These are phyloP conservation scores for Talpa occidentalis DNA, from an alignment of 2,113 vertebrate species.

Conservation along the genomic window DNA sequence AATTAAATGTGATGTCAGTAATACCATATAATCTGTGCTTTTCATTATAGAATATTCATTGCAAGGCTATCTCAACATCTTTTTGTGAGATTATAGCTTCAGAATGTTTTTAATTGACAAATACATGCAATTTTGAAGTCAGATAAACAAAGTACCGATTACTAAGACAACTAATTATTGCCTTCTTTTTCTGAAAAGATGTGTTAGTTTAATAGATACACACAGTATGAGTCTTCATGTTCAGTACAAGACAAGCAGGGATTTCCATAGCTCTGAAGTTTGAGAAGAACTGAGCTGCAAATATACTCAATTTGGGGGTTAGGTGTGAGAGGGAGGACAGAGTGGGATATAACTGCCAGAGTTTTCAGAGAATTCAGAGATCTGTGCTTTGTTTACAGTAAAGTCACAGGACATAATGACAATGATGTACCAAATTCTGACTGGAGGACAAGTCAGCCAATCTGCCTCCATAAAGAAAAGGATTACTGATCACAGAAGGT, in stretches of 20 bases:
- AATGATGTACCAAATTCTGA: constrained; percentile 56
- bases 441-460: constrained; percentile 56
- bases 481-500: constrained; percentile 66
- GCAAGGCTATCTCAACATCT: constrained; percentile 42
- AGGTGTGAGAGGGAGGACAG: no score
- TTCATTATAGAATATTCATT: constrained; percentile 55
- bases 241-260: constrained; percentile 63
- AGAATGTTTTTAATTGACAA: constrained; percentile 71
- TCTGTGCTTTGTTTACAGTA: constrained; percentile 33
- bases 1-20: constrained; percentile 43
- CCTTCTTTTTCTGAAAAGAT: constrained; percentile 65
- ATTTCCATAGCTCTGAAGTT: constrained; percentile 70
- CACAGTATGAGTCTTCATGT: constrained; percentile 64
- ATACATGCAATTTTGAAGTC: constrained; percentile 71
- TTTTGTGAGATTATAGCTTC: constrained; percentile 62
- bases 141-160: constrained; percentile 67
- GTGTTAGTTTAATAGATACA: constrained; percentile 75
- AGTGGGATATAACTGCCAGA: constrained; percentile 61
- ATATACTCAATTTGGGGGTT: constrained; percentile 26
- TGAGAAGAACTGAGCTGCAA: constrained; percentile 73
- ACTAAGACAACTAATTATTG: constrained; percentile 76
- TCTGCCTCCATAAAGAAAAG: constrained; percentile 37
- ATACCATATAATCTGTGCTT: constrained; percentile 46
- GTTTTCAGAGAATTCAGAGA: constrained; percentile 69
- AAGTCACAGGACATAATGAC: constrained; percentile 72